phyloP scores from a whole-genome alignment of 1,140 invertebrate genomes.

The Macrobrachium rosenbergii region DNA sequence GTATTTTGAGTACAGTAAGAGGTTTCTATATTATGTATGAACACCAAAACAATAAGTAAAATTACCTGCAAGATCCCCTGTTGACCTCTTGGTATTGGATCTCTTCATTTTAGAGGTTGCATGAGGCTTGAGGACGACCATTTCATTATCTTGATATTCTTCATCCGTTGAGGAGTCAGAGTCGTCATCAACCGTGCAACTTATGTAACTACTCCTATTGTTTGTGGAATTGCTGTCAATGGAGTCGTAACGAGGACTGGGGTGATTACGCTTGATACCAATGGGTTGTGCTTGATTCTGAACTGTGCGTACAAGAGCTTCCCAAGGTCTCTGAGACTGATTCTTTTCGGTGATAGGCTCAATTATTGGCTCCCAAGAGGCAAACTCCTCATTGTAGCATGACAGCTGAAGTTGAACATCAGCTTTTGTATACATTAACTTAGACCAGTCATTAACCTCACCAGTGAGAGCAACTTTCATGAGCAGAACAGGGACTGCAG shows the following conservation, averaged over 20 bases:
- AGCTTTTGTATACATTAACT: slow-evolving; percentile 72
- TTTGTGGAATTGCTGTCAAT: slow-evolving; percentile 48
- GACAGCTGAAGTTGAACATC: slow-evolving; percentile 79
- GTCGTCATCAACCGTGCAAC: slow-evolving; percentile 69
- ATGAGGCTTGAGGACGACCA: slow-evolving; percentile 71
- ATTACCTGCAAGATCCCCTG: slow-evolving; percentile 28
- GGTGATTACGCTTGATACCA: slow-evolving; percentile 50
- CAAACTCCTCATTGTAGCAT: slow-evolving; percentile 81
- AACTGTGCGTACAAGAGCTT: slow-evolving; percentile 74
- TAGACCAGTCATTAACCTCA: slow-evolving; percentile 79
- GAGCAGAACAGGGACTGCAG: slow-evolving; percentile 71
- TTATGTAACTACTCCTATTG: slow-evolving; percentile 41
- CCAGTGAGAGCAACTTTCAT: slow-evolving; percentile 75
- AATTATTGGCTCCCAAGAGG: slow-evolving; percentile 84
- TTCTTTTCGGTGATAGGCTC: slow-evolving; percentile 81
- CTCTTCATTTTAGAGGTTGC: slow-evolving; percentile 68
- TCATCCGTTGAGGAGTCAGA: slow-evolving; percentile 78
- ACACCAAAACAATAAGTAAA: not conserved
- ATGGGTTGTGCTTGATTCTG: slow-evolving; percentile 56
- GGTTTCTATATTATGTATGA: too few species aligned
- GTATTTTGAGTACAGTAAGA: too few species aligned
- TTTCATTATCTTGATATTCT: slow-evolving; percentile 75
- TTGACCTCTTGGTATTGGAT: slow-evolving; percentile 67
- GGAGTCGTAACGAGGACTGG: slow-evolving; percentile 45
- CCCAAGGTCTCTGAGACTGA: slow-evolving; percentile 80